Conservation (phyloP, 2,797 vertebrate genomes). For the Sparus aurata region DNA sequence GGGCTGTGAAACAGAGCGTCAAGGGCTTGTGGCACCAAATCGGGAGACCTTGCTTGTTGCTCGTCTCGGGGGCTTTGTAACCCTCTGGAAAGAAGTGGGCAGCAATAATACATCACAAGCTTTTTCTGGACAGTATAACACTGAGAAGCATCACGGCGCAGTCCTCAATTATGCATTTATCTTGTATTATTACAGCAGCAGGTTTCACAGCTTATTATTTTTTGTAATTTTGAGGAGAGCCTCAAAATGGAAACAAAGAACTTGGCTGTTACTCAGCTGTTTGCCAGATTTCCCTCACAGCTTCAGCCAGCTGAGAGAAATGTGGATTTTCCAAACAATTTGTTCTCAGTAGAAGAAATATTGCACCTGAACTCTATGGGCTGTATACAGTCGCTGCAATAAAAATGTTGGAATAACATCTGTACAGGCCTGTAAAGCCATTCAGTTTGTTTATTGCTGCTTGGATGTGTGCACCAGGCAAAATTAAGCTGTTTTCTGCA, state of each 20-base stretch:
- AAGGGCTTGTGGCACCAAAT: constrained; percentile 55
- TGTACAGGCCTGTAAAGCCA: constrained; percentile 2
- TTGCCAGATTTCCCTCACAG: constrained; percentile 56
- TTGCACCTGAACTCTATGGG: constrained; percentile 43
- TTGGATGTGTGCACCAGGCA: constrained; percentile 23
- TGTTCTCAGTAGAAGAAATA: constrained; percentile 51
- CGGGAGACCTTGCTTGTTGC: constrained; percentile 51
- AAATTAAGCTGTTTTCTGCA: constrained; percentile 26
- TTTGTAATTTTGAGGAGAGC: constrained; percentile 40
- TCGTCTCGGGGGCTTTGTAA: constrained; percentile 52
- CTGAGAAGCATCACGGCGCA: constrained; percentile 19
- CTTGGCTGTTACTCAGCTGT: constrained; percentile 29
- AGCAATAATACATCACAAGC: constrained; percentile 49
- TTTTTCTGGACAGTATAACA: constrained; percentile 36
- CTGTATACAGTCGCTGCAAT: constrained; percentile 36
- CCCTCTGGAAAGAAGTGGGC: constrained; percentile 31
- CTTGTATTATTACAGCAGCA: constrained; percentile 26
- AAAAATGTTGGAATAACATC: constrained; percentile 27
- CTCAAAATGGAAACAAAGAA: constrained; percentile 50
- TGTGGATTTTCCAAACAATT: constrained; percentile 63
- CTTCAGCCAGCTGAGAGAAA: constrained; percentile 54
- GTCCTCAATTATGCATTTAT: constrained; percentile 44
- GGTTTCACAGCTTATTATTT: constrained; percentile 33
- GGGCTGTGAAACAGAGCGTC: constrained; percentile 47
- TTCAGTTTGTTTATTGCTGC: constrained; percentile 38